A percentile compares a stretch with the other conserved stretches of the same genome.
These are phyloP conservation scores for Sinonovacula constricta DNA, from an alignment of 1,140 invertebrate genomes.

Conservation along the genomic window DNA sequence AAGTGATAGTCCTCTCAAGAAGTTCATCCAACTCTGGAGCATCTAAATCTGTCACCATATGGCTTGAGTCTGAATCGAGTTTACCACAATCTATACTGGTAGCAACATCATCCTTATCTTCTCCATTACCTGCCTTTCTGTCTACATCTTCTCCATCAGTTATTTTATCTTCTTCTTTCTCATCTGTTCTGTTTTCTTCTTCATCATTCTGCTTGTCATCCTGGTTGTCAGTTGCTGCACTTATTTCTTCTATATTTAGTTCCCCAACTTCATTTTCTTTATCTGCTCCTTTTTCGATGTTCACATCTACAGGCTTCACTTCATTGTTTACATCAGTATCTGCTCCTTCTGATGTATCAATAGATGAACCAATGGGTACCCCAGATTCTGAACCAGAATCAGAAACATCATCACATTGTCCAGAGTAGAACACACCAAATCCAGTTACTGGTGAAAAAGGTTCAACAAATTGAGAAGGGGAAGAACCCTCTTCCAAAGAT, in stretches of 20 bases:
- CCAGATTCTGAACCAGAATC: slow-evolving; percentile 36
- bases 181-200: neutral
- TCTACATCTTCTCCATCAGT: neutral
- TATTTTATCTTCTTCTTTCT: neutral
- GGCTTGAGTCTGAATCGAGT: neutral
- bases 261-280: neutral
- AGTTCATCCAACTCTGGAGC: neutral
- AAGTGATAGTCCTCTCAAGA: neutral
- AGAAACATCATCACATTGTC: neutral
- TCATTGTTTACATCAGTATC: neutral
- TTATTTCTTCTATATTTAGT: neutral
- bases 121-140: neutral
- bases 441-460: slow-evolving; percentile 21
- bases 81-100: neutral
- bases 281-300: neutral
- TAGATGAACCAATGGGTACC: neutral
- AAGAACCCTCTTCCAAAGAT: slow-evolving; percentile 30
- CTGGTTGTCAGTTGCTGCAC: neutral
- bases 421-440: slow-evolving; percentile 36
- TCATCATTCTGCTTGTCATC: neutral
- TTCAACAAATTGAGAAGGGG: neutral
- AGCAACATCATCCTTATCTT: neutral
- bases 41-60: neutral
- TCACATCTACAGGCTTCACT: neutral
- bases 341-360: slow-evolving; percentile 5